A percentile compares a stretch with the other conserved stretches of the same genome.
phyloP scores from a whole-genome alignment of 2,113 vertebrate species.

The Seriola rivoliana region DNA sequence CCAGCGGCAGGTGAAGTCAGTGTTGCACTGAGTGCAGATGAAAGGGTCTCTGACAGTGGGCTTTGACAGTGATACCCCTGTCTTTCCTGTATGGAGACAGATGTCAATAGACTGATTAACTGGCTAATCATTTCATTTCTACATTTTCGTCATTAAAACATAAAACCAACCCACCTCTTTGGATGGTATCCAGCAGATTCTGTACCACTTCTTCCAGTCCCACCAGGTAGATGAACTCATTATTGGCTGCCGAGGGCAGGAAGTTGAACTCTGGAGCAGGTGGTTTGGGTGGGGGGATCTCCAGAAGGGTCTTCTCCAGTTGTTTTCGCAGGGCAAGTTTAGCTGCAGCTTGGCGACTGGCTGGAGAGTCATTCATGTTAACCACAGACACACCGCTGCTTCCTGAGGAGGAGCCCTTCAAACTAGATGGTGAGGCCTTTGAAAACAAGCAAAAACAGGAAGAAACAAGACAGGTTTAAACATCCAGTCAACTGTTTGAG shows the following conservation, averaged over 20 bases:
- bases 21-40: slow-evolving; percentile 94
- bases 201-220: slow-evolving; percentile 98
- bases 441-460: slow-evolving; percentile 15
- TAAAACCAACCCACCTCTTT: slow-evolving; percentile 78
- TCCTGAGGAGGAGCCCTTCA: slow-evolving; percentile 87
- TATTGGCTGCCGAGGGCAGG: slow-evolving; percentile 95
- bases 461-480: neutral
- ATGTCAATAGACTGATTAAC: neutral
- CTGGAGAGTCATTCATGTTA: slow-evolving; percentile 87
- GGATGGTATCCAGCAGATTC: slow-evolving; percentile 93
- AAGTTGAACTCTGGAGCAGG: slow-evolving; percentile 93
- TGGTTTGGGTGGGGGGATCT: slow-evolving; percentile 95
- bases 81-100: slow-evolving; percentile 68
- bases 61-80: slow-evolving; percentile 68
- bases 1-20: slow-evolving; percentile 98
- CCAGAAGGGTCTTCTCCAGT: slow-evolving; percentile 95
- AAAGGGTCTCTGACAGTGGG: slow-evolving; percentile 87
- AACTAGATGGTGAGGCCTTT: slow-evolving; percentile 86
- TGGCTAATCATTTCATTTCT: neutral
- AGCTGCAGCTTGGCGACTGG: slow-evolving; percentile 93
- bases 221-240: slow-evolving; percentile 97
- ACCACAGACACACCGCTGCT: slow-evolving; percentile 76
- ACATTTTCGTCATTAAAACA: neutral
- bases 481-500: neutral
- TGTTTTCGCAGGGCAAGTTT: slow-evolving; percentile 96